Evolutionary conservation across 2,797 vertebrate species (phyloP), one percentile per base, ranked within the genome.

Genomic region (Amphiprion clarkii): DNA sequence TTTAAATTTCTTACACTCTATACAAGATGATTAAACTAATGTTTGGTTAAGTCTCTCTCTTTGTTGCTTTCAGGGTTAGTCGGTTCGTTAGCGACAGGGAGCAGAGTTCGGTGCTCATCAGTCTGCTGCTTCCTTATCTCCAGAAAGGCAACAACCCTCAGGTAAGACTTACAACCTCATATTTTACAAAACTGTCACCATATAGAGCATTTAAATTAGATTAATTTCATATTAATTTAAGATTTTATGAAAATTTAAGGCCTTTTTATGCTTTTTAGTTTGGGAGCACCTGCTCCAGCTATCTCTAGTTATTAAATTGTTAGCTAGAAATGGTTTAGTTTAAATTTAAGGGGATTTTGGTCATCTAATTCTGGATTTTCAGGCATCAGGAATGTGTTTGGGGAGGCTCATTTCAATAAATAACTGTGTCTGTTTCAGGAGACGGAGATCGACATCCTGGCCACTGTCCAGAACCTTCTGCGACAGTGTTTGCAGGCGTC

Each of bases 401-500:
- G 4, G 13, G 21, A 36, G 48, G 11, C 49, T 66, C 16, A 39
- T 1, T 14, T 55, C 14, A 11, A 57, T 5, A 40, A 57, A 14
- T 55, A 29, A 2, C 75, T 33, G 16, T 44, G 3, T 73, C 81
- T 66, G 16, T 84, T 89, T 57, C 84, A 99, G 98, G 96, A 96
- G 86, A 97, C 96, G 0, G 96, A 98, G 90, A 85, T 97, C 40
- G 97, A 99, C 83, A 96, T 99, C 87, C 89, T 99, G 83, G 94
- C 96, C 84, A 99, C 97, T 0, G 85, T 98, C 7, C 96, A 97
- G 91, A 99, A 99, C 87, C 92, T 99, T 68, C 89, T 99, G 83
- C 95, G 88, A 17, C 97, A 95, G 68, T 97, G 97, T 78, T 83
- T 83, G 61, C 91, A 95, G 46, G 94, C 97, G 3, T 52, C 90